phyloP scores from a whole-genome alignment of 2,888 invertebrate species.

The Drosophila atripex region DNA sequence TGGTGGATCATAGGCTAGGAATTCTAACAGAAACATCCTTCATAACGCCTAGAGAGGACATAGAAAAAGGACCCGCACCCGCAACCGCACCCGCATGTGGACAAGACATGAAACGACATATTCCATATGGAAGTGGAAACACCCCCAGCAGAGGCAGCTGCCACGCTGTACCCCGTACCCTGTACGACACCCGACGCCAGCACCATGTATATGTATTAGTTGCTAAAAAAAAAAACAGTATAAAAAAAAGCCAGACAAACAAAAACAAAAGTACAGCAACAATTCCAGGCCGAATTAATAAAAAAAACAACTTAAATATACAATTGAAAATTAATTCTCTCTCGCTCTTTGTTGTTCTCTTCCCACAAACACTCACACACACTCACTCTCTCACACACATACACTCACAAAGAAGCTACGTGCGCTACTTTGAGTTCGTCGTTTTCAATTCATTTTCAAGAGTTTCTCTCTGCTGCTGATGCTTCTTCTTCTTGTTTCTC shows the following conservation, averaged over 20 bases:
- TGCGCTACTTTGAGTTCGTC: conserved; percentile 79
- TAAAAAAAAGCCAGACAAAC: conserved; percentile 13
- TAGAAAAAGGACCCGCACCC: conserved; percentile 7
- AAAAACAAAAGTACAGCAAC: conserved; percentile 27
- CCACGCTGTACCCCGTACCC: neutral
- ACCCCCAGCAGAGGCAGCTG: conserved; percentile 24
- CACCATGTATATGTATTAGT: conserved; percentile 35
- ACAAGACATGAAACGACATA: conserved; percentile 10
- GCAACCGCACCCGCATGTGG: conserved; percentile 28
- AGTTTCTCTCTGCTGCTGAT: conserved; percentile 64
- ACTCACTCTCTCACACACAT: conserved; percentile 21
- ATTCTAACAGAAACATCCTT: too few relatives aligned
- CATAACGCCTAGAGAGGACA: neutral
- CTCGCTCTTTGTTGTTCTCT: conserved; percentile 21
- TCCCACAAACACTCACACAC: conserved; percentile 23
- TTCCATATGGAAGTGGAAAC: conserved; percentile 53
- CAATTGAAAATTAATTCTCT: conserved; percentile 59
- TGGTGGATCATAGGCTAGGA: too few relatives aligned
- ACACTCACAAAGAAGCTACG: conserved; percentile 39
- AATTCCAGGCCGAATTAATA: conserved; percentile 31
- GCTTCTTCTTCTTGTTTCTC: conserved; percentile 37
- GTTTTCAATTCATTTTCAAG: conserved; percentile 76
- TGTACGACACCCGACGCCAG: neutral
- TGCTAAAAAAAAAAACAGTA: conserved; percentile 19
- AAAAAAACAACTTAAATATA: conserved; percentile 64